These are phyloP conservation scores for Heliconius melpomene DNA, from an alignment of 1,140 invertebrate genomes.

Conservation along the genomic window DNA sequence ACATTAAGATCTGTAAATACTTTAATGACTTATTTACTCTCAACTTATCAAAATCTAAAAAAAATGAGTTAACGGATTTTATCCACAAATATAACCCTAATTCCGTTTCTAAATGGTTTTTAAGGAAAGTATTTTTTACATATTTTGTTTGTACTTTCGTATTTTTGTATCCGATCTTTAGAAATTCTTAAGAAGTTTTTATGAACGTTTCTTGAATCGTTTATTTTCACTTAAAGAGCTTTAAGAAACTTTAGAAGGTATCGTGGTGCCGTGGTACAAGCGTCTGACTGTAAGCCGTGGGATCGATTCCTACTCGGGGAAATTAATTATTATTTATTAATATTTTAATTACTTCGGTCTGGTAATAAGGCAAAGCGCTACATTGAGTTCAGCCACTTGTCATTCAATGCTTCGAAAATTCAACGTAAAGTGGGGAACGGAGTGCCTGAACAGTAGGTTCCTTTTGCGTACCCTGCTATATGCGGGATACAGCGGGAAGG, in stretches of 20 bases:
- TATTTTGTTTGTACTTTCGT: not conserved
- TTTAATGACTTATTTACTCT: not conserved
- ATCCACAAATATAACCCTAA: not conserved
- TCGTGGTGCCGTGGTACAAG: not conserved
- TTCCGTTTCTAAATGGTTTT: not conserved
- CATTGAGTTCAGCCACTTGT: too few relatives aligned
- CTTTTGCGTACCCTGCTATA: too few relatives aligned
- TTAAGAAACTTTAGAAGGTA: not conserved
- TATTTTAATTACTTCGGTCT: too few relatives aligned
- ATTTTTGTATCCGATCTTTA: not conserved
- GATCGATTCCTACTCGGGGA: too few relatives aligned
- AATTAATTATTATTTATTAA: too few relatives aligned
- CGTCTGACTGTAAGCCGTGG: not conserved
- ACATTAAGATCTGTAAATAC: not conserved
- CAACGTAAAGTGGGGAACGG: too few relatives aligned
- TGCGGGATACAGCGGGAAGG: too few relatives aligned
- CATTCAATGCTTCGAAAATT: too few relatives aligned
- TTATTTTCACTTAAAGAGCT: conserved; percentile 6
- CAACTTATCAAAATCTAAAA: not conserved
- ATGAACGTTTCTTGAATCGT: not conserved
- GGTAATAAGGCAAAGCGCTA: too few relatives aligned
- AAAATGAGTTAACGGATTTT: not conserved
- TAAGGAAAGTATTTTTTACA: not conserved
- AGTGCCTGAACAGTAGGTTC: too few relatives aligned
- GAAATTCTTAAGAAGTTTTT: not conserved